Base-by-base conservation (phyloP, 2,888 invertebrate genomes). In the Nudaria mundana region DNA sequence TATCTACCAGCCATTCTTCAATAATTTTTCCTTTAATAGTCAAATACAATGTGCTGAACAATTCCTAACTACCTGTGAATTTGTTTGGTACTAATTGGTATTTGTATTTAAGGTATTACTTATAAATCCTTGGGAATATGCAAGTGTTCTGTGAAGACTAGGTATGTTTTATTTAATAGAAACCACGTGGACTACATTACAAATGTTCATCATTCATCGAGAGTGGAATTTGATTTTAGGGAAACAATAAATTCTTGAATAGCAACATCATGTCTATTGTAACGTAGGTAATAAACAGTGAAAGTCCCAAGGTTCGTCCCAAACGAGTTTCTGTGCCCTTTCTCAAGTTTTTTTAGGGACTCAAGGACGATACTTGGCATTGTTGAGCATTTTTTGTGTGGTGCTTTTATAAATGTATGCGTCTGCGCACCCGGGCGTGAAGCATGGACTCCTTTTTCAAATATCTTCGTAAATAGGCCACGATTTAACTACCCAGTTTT, bases 281-380 rank as follows among this genome's bases (percentile, higher is more conserved):
- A 68, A 66, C 73, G 77, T 82, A 82, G 83, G 79, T 79, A 84
- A 80, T 79, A 84, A 80, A 66, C 73, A 88, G 87, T 87, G 88
- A 88, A 88, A 88, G 88, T 86, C 72, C 71, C 82, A 78, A 87
- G 81, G 83, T 80, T 84, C 75, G 63, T 52, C n/a, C 62, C 59
- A 81, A 87, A 88, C 87, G 76, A 81, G 87, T 87, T 87, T 78
- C 78, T 78, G 76, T 86, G 87, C 86, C 86, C 86, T 86, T 87
- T 84, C 86, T 84, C 79, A 71, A 81, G 83, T 87, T 86, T 86
- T 86, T 83, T 86, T 83, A 70, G 81, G 81, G 76, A 70, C 67
- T 67, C 85, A 86, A 88, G 88, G 87, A 88, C 87, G 86, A 75
- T 56, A 65, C 65, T 70, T 71, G 78, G 62, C 81, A 84, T 87